A percentile compares a stretch with the other conserved stretches of the same genome.
These are phyloP conservation scores for Petrocephalus microphthalmus DNA, from an alignment of 2,113 vertebrate genomes.

Conservation along the genomic window DNA sequence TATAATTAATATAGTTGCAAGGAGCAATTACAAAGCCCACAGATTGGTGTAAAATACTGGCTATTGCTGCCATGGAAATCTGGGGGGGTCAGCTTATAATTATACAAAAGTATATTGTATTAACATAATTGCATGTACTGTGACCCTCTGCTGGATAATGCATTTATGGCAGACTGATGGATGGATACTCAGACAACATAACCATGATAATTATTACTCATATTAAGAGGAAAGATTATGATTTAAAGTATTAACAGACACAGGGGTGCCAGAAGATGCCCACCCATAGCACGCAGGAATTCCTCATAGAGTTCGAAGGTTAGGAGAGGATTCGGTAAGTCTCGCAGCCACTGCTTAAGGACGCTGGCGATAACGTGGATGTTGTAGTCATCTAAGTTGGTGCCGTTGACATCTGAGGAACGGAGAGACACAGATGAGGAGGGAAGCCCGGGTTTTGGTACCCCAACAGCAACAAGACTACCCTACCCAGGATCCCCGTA, in stretches of 20 bases:
- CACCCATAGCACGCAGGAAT: constrained; percentile 90
- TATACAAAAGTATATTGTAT: background rate
- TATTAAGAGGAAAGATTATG: background rate
- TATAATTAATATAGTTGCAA: background rate
- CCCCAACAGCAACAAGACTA: background rate
- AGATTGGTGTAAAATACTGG: background rate
- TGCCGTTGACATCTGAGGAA: constrained; percentile 73
- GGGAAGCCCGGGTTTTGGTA: background rate
- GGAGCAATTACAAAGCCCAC: background rate
- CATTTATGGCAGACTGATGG: background rate
- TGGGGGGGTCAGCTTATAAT: background rate
- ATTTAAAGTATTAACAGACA: background rate
- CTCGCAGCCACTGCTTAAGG: constrained; percentile 96
- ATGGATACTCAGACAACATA: background rate
- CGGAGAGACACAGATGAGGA: constrained; percentile 18
- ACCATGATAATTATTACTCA: background rate
- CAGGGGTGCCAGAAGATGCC: constrained; percentile 30
- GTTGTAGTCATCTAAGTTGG: constrained; percentile 94
- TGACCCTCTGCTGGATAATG: background rate
- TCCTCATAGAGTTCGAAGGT: constrained; percentile 97
- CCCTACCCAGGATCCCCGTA: background rate
- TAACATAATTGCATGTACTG: background rate
- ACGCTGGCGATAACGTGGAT: constrained; percentile 96
- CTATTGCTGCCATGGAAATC: background rate
- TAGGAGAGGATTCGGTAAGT: constrained; percentile 93